Evolutionary conservation across 2,888 invertebrate species (phyloP), one percentile per base, ranked within the genome.

Genomic region (Synanthedon formicaeformis): DNA sequence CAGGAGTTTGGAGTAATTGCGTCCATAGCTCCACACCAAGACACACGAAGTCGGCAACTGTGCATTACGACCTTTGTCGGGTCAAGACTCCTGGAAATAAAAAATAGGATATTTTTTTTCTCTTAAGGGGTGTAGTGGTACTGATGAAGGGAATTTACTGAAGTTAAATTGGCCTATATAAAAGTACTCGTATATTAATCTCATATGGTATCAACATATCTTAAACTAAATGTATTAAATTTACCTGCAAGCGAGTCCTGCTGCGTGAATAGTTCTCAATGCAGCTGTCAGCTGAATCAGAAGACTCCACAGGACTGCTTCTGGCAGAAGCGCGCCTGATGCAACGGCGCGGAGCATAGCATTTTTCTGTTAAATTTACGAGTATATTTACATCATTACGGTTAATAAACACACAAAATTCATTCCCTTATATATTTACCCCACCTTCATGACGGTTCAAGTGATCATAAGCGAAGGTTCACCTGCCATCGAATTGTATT

Each of bases 201-300:
- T n/a, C n/a, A n/a, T n/a, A n/a, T n/a, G n/a, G n/a, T n/a, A n/a
- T n/a, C n/a, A 45, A 12, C 1, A 2, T 27, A 2, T 27, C 27
- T 27, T 27, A 2, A 45, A 45, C 13, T 45, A 45, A 12, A 45
- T 13, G 14, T 3, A 11, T 4, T 4, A 14, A 49, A 12, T 18
- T 50, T 68, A 90, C 91, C 90, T 90, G 90, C 90, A 90, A 40
- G 90, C 90, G 1, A 91, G 76, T 41, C 90, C 90, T 40, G 90
- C 89, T 41, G 89, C 92, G 83, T 99, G 99, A 61, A 99, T 94
- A 55, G 94, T 93, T 54, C 98, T 90, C 60, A 99, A 87, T 0
- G 96, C 98, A 3, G 97, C 96, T 40, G 97, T 97, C 59, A 99
- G 89, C 81, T 99, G 98, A 65, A 99, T 96, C 51, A 99, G 92